Base-by-base conservation (phyloP, 64 coral and sea anemone genomes). In the Hydrozoanthus tunicans region DNA sequence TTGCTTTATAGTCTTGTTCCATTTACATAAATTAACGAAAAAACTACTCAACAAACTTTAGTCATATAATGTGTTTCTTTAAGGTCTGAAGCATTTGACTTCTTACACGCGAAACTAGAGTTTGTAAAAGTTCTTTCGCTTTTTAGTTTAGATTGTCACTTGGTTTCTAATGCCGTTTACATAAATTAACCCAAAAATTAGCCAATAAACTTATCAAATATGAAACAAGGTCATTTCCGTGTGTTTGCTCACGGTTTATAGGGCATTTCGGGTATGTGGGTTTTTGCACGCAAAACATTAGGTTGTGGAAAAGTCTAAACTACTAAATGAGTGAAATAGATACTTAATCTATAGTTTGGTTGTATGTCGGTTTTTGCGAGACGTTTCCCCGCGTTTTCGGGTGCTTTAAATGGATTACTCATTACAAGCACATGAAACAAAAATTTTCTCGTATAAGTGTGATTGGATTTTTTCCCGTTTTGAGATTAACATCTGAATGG, bases 401-500 rank as follows among this genome's bases (percentile, higher is more conserved):
- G 20, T 88, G 84, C 58, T 14, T 57, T 81, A 86, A 86, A 70
- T 53, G 65, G 82, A 75, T 73, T 60, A 75, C 5, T 12, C 26
- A 8, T 15, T 17, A 60, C 68, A 43, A 82, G 24, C 23, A 75
- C 68, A 61, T 57, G 56, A 73, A 88, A 88, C 74, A 53, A 60
- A 51, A 51, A 20, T 75, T 88, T 74, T 88, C 56, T 24, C 84
- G 13, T 58, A 11, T 88, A 74, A 13, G 84, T 88, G 84, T 25
- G 69, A 88, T 23, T 14, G 25, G 69, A 14, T 43, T 15, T 88
- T 88, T 88, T 74, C 79, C 84, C 67, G 56, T 75, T 4, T 70
- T 51, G 6, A 56, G 70, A 88, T 88, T 88, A 75, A 59, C 84
- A 62, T 88, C 20, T 74, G 68, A 88, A 88, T 74, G 67, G 84